Evolutionary conservation across 2,113 vertebrate genomes (phyloP), one percentile per base, ranked within the genome.

Genomic region (Festucalex cinctus): DNA sequence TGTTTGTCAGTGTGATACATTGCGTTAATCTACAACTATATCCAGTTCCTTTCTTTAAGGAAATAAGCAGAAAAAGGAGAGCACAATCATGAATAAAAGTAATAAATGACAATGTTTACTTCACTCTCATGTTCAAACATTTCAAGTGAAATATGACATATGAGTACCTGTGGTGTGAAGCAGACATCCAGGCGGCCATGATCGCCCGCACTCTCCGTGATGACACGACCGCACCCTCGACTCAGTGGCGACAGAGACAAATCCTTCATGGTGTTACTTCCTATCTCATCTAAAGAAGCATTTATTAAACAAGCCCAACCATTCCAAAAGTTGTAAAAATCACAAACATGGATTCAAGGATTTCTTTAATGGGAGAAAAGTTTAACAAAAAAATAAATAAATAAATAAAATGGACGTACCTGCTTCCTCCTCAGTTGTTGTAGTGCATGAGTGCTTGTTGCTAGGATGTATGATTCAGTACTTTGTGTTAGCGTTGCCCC

Each of bases 201-300:
- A 10, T 83, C 81, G 14, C 73, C 66, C 10, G 71, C 32, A 26
- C 77, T 51, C 41, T 37, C 43, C 0, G 73, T 59, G 22, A 92
- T 81, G 61, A 90, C 51, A 36, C 88, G 86, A 24, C 85, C 91
- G 20, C 82, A 91, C 6, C 93, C 88, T 32, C 90, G 85, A 81
- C 86, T 95, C 81, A 95, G 81, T 32, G 90, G 72, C 24, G 93
- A 94, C 39, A 95, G 85, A 22, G 77, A 22, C 71, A 89, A 66
- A 77, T 90, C 88, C 78, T 91, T 90, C 86, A 83, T 91, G 64
- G 44, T 63, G 69, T 26, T n/a, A 7, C 48, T 35, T 70, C 2
- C 22, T 61, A 43, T 12, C 57, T 9, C 5, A 14, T 4, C 39
- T 10, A 44, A 22, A 16, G 1, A 37, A 32, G 10, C 0, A 19